Base-by-base conservation (phyloP, 2,888 invertebrate species). In the Prosapia bicincta region DNA sequence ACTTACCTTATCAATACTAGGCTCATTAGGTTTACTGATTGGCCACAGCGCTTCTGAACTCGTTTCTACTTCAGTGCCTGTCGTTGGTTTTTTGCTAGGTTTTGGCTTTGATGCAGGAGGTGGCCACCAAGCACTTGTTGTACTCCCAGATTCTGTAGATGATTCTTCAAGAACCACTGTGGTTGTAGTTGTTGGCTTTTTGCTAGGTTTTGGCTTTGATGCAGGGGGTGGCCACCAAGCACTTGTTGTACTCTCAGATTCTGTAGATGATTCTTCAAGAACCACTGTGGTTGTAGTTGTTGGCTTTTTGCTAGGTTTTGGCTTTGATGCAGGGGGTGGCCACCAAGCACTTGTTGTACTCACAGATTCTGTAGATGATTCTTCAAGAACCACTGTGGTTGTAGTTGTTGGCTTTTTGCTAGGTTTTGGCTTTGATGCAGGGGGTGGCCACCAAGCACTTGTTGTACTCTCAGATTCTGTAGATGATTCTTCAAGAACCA, bases 321-420 rank as follows among this genome's bases (percentile, higher is more conserved):
- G 5, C 2, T n/a, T n/a, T 54, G n/a, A 20, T 2, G 54, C 20
- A 2, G 54, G 20, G 5, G 77, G 77, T 0, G 76, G 74, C 75
- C 75, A 75, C 70, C 72, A 77, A 10, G 77, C 78, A 13, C 66
- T 26, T 15, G 76, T 76, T 23, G 81, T 78, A 15, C 79, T 71
- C 1, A 6, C 20, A 54, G 32, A 20, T 23, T 72, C 71, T 13
- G 71, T 66, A 10, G 72, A 67, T 7, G 67, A 20, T 54, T 54
- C 54, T 54, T 54, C 54, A 2, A 20, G 2, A 54, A 20, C 13
- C 20, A 3, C 54, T 6, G 54, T 54, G 13, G n/a, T n/a, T n/a
- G n/a, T n/a, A n/a, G n/a, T n/a, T 3, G 30, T 30, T 30, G 30
- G 30, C n/a, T n/a, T n/a, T n/a, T n/a, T n/a, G n/a, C n/a, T n/a